phyloP scores from a whole-genome alignment of 37 sponge, comb jelly and placozoan species.

The Ephydatia muelleri region DNA sequence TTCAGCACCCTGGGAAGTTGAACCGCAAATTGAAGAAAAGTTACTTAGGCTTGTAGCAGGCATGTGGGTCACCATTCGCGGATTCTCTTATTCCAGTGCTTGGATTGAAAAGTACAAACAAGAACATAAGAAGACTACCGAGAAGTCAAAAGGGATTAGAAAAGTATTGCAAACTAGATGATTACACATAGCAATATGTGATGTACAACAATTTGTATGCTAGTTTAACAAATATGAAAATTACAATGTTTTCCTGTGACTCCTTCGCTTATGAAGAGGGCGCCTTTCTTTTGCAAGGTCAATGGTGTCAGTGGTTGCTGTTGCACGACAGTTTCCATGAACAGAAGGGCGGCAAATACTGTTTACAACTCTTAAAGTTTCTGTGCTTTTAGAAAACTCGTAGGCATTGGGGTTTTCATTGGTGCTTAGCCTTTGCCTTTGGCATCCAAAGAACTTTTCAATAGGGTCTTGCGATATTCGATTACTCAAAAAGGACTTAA shows the following conservation, averaged over 20 bases:
- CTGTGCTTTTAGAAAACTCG: constrained; percentile 4
- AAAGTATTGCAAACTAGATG: constrained; percentile 13
- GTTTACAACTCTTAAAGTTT: background rate
- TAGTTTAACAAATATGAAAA: background rate
- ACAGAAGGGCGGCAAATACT: background rate
- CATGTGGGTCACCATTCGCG: constrained; percentile 12
- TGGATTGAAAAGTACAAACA: constrained; percentile 21
- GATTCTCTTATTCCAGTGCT: constrained; percentile 7
- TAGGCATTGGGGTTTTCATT: constrained; percentile 6
- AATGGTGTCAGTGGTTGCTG: background rate
- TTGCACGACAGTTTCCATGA: constrained; percentile 7
- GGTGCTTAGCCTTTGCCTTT: constrained; percentile 9
- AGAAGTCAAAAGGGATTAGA: constrained; percentile 17
- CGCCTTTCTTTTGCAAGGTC: background rate
- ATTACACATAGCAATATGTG: background rate
- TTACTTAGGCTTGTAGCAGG: too few species aligned
- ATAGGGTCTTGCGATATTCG: constrained; percentile 23
- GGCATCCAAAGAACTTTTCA: constrained; percentile 22
- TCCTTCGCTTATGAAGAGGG: background rate
- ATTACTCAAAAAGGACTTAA: background rate
- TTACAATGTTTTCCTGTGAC: background rate
- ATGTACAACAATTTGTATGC: background rate
- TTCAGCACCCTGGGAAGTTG: too few species aligned
- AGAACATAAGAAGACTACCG: background rate
- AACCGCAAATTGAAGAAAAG: too few species aligned